phyloP scores from a whole-genome alignment of 2,888 invertebrate species.

The Emmelina monodactyla region DNA sequence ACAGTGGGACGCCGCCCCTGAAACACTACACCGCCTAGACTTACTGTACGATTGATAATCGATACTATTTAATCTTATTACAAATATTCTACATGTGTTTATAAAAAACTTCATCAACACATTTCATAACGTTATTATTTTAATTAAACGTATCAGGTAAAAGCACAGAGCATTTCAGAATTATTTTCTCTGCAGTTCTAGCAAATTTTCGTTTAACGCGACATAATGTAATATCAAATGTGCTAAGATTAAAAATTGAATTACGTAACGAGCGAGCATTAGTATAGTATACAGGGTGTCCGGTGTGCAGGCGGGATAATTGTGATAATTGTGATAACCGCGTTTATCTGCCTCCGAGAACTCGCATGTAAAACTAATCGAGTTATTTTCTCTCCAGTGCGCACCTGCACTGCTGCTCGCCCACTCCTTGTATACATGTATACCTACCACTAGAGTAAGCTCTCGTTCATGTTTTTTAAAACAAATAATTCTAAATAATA shows the following conservation, averaged over 20 bases:
- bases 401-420: neutral
- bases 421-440: neutral
- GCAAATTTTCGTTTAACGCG: too few species aligned
- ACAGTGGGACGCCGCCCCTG: slow-evolving; percentile 27
- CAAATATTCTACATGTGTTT: too few species aligned
- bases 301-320: slow-evolving; percentile 31
- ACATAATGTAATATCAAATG: too few species aligned
- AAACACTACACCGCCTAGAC: slow-evolving; percentile 21
- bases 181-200: too few species aligned
- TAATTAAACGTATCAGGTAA: too few species aligned
- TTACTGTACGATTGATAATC: too few species aligned
- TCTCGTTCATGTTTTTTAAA: neutral
- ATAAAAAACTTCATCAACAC: too few species aligned
- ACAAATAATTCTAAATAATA: too few species aligned
- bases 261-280: neutral
- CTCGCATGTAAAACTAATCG: slow-evolving; percentile 50
- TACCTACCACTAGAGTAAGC: neutral
- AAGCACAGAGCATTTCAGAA: too few species aligned
- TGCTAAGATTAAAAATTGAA: slow-evolving; percentile 11
- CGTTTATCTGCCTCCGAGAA: slow-evolving; percentile 41
- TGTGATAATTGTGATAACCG: slow-evolving; percentile 58
- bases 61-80: too few species aligned
- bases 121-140: too few species aligned
- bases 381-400: slow-evolving; percentile 33
- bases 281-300: slow-evolving; percentile 20